phyloP scores from a whole-genome alignment of 1,140 invertebrate species.

The Lepidurus apus region DNA sequence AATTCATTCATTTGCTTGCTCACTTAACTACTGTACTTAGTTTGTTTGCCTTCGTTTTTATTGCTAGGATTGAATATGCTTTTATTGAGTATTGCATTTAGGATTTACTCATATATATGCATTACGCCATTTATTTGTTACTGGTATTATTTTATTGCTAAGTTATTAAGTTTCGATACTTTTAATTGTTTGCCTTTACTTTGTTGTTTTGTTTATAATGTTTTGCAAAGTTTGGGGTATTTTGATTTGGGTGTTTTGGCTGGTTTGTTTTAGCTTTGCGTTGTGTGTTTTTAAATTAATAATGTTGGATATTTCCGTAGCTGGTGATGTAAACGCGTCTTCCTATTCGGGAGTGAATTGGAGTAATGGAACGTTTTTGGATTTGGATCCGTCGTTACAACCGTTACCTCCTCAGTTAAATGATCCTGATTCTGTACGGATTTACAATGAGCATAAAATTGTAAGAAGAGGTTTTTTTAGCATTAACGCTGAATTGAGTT shows the following conservation, averaged over 20 bases:
- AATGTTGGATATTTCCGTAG: not conserved
- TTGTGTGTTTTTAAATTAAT: too few relatives aligned
- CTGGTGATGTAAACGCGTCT: conserved; percentile 24
- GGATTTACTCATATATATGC: too few relatives aligned
- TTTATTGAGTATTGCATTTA: too few relatives aligned
- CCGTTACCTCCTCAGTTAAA: conserved; percentile 16
- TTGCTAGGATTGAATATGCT: too few relatives aligned
- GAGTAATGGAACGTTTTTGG: not conserved
- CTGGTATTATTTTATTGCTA: too few relatives aligned
- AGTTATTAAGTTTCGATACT: too few relatives aligned
- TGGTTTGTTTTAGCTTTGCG: too few relatives aligned
- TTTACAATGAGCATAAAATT: conserved; percentile 24
- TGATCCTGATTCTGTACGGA: conserved; percentile 12
- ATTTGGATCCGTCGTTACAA: conserved; percentile 24
- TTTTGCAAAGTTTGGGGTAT: too few relatives aligned
- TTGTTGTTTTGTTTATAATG: too few relatives aligned
- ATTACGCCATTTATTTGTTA: too few relatives aligned
- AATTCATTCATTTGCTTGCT: not conserved
- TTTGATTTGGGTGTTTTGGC: too few relatives aligned
- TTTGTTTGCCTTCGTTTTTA: not conserved
- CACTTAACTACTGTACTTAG: not conserved
- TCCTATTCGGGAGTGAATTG: not conserved
- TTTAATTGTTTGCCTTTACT: too few relatives aligned
- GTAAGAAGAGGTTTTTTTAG: not conserved
- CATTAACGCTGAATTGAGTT: not conserved